Base-by-base conservation (phyloP, 1,140 invertebrate species). In the Camponotus vicinus region DNA sequence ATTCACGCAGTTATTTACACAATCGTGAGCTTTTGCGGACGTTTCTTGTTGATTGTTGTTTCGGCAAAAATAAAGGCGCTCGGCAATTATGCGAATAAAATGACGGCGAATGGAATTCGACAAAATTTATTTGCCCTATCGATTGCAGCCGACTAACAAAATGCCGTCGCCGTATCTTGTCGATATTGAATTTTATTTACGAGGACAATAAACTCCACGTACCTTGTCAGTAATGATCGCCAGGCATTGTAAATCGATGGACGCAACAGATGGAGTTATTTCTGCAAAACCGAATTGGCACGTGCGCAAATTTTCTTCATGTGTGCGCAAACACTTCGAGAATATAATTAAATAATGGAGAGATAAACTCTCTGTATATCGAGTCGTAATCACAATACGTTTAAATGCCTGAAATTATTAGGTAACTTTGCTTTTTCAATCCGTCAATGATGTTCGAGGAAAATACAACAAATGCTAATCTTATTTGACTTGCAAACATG, bases 211-310 rank as follows among this genome's bases (percentile, higher is more conserved):
- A 89, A 89, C 87, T 76, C 18, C 13, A 34, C 71, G 13, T 55
- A 76, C 27, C n/a, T 63, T 45, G 67, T 85, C 75, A 90, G 69
- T 70, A 85, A 87, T 76, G 79, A 90, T 90, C 75, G 52, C 37
- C 18, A 18, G 40, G 9, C 61, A 78, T 89, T 79, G 55, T 73
- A 59, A 76, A 85, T 76, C 85, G 75, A 67, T 63, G 49, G 69
- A 57, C 52, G 89, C 89, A 90, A 90, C 89, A 89, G 89, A 90
- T 90, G 85, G 61, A 40, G 75, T 75, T 75, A 61, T 75, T 83
- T 49, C 11, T 18, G 21, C 85, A 34, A 42, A 82, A 88, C 5
- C 32, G 15, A n/a, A 52, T 21, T 70, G 42, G 40, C 64, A 64
- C 42, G 49, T 55, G 59, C 42, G 13, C 67, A 61, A 83, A 75